phyloP scores from a whole-genome alignment of 2,888 invertebrate species.

The Quadriops clusia region DNA sequence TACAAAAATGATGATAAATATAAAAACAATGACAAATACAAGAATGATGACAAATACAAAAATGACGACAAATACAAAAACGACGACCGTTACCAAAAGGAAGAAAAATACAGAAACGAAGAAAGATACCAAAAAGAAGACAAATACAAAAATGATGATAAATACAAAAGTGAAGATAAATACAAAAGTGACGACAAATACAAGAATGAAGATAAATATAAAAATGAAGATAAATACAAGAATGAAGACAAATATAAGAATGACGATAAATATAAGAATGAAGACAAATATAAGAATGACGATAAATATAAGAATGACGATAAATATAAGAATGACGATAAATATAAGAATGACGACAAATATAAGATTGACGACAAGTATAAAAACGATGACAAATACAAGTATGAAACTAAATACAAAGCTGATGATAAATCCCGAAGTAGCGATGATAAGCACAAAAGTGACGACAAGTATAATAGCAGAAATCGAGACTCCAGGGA shows the following conservation, averaged over 20 bases:
- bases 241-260: constrained; percentile 7
- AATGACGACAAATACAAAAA: no score
- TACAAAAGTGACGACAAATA: no score
- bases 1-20: no score
- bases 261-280: no score
- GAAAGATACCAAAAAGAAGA: no score
- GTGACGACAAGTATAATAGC: constrained; percentile 19
- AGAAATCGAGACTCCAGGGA: constrained; percentile 16
- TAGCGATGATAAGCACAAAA: constrained; percentile 18
- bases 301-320: constrained; percentile 9
- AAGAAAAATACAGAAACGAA: no score
- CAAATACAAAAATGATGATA: no score
- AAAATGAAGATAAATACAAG: no score
- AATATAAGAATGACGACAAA: constrained; percentile 15
- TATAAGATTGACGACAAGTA: constrained; percentile 17
- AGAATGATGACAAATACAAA: constrained; percentile 1
- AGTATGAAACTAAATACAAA: constrained; percentile 4
- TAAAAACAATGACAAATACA: no score
- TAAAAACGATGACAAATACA: constrained; percentile 9
- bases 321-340: constrained; percentile 17
- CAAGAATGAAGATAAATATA: no score
- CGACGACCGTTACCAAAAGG: no score
- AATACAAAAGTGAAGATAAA: no score
- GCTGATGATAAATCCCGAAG: constrained; percentile 11
- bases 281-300: constrained; percentile 3